These are phyloP conservation scores for Clupea harengus DNA, from an alignment of 2,113 vertebrate genomes.

Conservation along the genomic window DNA sequence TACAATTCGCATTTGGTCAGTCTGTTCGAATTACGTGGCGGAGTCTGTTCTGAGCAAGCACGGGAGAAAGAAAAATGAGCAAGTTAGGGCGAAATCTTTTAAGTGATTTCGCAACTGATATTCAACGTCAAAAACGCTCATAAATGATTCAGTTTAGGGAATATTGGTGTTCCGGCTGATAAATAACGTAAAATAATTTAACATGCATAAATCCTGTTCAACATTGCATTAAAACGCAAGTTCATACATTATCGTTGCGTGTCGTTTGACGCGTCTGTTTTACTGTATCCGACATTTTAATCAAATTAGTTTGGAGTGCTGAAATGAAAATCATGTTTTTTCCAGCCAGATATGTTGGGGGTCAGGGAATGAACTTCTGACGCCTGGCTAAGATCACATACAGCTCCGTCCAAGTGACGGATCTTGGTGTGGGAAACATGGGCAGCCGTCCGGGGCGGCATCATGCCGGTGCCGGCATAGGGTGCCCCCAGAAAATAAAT, in stretches of 20 bases:
- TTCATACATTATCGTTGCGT: not conserved
- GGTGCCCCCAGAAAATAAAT: too few species aligned
- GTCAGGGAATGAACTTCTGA: not conserved
- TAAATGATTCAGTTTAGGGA: not conserved
- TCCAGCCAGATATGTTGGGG: not conserved
- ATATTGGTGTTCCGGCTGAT: not conserved
- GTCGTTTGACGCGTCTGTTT: not conserved
- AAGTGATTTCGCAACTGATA: not conserved
- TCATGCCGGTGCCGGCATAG: too few species aligned
- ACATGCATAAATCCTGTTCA: not conserved
- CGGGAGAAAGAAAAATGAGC: not conserved
- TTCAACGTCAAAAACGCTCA: not conserved
- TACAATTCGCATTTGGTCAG: slow-evolving; percentile 21
- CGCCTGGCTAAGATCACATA: not conserved
- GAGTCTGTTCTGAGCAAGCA: not conserved
- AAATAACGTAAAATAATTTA: not conserved
- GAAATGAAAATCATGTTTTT: not conserved
- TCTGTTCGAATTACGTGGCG: slow-evolving; percentile 16
- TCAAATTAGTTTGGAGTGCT: not conserved
- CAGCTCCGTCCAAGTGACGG: too few species aligned
- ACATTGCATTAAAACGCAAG: not conserved
- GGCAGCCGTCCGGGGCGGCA: too few species aligned
- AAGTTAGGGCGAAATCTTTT: not conserved
- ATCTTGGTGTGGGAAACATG: too few species aligned
- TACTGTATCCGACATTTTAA: not conserved